Evolutionary conservation across 2,797 vertebrate genomes (phyloP), one percentile per base, ranked within the genome.

Genomic region (Lutjanus argentimaculatus): DNA sequence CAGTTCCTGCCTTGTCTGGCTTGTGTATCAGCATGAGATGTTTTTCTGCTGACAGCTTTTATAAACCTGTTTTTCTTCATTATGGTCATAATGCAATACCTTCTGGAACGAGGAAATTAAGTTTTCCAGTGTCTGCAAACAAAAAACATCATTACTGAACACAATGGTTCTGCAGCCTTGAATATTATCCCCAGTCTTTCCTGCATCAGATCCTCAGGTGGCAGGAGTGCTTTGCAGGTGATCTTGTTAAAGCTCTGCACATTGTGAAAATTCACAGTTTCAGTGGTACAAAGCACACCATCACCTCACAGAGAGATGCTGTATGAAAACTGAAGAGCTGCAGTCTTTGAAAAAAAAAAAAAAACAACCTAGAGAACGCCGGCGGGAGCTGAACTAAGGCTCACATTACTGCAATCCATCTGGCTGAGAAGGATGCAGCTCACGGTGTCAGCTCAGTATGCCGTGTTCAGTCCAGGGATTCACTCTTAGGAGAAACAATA

Each of bases 381-480:
- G 40, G 52, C 6, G 30, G 30, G 56, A 75, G 48, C 30, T 67
- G 72, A 78, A 69, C 19, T 42, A 65, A 83, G 45, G 46, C 62
- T 87, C 48, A 74, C 2, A 19, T 75, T 65, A 57, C 65, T 58
- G 57, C 72, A 57, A 67, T 73, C 74, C 67, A 67, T 68, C 59
- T 14, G 25, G 16, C 70, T 75, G 30, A 46, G 48, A 65, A 7
- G n/a, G 45, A 61, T n/a, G 49, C 7, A 9, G 58, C 43, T 71
- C 56, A 19, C 55, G 15, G 9, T 12, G 42, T 57, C 14, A 40
- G 46, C 15, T 3, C 2, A 9, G 36, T 58, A 46, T 40, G 63
- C 1, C 3, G 1, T 36, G 19, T 48, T 77, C 58, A 55, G 64
- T 58, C 62, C 45, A 7, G 36, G 46, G 77, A 67, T 72, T 75